These are phyloP conservation scores for Scaptodrosophila latifasciaeformis DNA, from an alignment of 2,888 invertebrate genomes.

Conservation along the genomic window DNA sequence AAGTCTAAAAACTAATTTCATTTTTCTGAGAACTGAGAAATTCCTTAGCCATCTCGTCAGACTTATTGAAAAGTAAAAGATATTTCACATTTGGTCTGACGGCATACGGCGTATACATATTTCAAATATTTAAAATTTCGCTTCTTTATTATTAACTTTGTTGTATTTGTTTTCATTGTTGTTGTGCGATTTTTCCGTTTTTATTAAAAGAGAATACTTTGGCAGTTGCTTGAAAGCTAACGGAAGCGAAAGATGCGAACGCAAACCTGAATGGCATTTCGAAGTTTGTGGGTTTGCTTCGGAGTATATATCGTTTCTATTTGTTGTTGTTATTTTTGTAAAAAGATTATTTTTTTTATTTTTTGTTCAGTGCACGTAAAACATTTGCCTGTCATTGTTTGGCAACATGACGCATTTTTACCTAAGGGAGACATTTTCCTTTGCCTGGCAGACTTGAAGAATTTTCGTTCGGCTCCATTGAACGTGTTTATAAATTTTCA, in stretches of 20 bases:
- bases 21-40: too few species aligned
- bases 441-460: not conserved
- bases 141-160: constrained; percentile 1
- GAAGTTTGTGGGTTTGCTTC: too few species aligned
- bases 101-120: not conserved
- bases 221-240: too few species aligned
- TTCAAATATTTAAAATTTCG: constrained; percentile 9
- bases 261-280: too few species aligned
- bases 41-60: too few species aligned
- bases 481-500: constrained; percentile 60
- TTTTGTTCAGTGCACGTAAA: constrained; percentile 55
- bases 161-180: not conserved
- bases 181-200: not conserved
- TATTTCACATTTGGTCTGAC: too few species aligned
- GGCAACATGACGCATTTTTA: constrained; percentile 34
- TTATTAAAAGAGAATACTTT: constrained; percentile 10
- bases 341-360: not conserved
- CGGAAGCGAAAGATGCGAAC: too few species aligned
- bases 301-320: too few species aligned
- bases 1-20: too few species aligned
- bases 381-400: constrained; percentile 64
- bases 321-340: not conserved
- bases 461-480: constrained; percentile 13
- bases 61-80: too few species aligned
- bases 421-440: constrained; percentile 1